Conservation (phyloP, 2,888 invertebrate genomes). For the Galeruca laticollis region DNA sequence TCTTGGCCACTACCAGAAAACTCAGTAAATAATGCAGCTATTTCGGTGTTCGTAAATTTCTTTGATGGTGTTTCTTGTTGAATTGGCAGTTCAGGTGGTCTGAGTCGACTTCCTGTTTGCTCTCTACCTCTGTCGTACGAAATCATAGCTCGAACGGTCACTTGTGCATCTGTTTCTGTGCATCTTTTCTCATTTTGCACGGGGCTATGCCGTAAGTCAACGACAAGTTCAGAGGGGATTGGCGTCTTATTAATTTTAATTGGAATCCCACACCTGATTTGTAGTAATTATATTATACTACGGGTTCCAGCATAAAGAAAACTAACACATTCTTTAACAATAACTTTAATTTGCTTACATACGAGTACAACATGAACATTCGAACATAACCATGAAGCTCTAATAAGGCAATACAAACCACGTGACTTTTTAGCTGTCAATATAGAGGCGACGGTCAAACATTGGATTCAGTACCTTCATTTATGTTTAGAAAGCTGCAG, state of each 20-base stretch:
- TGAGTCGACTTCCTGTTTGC: not conserved
- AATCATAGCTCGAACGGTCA: conserved; percentile 27
- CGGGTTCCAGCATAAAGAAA: too few species aligned
- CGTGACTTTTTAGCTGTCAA: too few species aligned
- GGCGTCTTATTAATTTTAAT: not conserved
- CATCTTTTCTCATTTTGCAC: not conserved
- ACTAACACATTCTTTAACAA: too few species aligned
- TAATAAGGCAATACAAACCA: too few species aligned
- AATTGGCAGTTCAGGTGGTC: not conserved
- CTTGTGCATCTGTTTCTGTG: not conserved
- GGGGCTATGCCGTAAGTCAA: not conserved
- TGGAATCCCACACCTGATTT: conserved; percentile 1
- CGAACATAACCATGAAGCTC: too few species aligned
- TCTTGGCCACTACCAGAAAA: conserved; percentile 29
- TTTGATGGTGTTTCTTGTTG: not conserved
- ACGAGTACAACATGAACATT: too few species aligned
- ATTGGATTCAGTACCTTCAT: too few species aligned
- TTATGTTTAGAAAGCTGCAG: too few species aligned
- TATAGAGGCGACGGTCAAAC: too few species aligned
- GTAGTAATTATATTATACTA: not conserved
- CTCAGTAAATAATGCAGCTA: conserved; percentile 32
- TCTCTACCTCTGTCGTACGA: conserved; percentile 10
- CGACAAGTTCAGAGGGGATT: not conserved
- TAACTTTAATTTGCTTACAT: too few species aligned
- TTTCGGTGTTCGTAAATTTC: conserved; percentile 11